phyloP scores from a whole-genome alignment of 2,113 vertebrate genomes.

The Xerus inauris region DNA sequence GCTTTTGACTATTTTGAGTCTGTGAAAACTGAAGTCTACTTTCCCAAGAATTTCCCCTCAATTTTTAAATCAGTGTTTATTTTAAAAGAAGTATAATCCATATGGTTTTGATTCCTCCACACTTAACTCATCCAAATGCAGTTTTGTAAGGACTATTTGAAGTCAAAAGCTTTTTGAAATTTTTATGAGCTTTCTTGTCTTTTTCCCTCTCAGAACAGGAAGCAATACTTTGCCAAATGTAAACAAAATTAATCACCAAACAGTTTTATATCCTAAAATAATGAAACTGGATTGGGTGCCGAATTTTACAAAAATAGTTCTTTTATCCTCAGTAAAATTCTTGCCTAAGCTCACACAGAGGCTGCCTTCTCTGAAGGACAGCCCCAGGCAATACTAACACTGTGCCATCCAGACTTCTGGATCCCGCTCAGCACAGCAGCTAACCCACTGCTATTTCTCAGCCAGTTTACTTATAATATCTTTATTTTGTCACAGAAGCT shows the following conservation, averaged over 20 bases:
- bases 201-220: conserved; percentile 61
- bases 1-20: conserved; percentile 62
- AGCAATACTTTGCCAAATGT: conserved; percentile 76
- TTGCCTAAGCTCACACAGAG: conserved; percentile 4
- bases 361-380: not conserved
- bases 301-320: conserved; percentile 61
- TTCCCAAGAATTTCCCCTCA: conserved; percentile 73
- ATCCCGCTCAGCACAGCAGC: not conserved
- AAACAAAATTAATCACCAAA: conserved; percentile 78
- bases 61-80: conserved; percentile 78
- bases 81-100: conserved; percentile 77
- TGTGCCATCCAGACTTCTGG: not conserved
- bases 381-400: not conserved
- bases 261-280: conserved; percentile 65
- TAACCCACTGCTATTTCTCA: not conserved
- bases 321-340: conserved; percentile 43
- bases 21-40: conserved; percentile 54
- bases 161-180: conserved; percentile 76
- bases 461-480: not conserved
- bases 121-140: conserved; percentile 76
- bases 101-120: conserved; percentile 79
- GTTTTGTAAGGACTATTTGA: conserved; percentile 79
- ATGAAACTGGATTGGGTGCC: conserved; percentile 57
- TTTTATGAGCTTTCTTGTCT: conserved; percentile 70
- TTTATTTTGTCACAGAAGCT: conserved; percentile 27